Evolutionary conservation across 2,888 invertebrate species (phyloP), one percentile per base, ranked within the genome.

Genomic region (Campopleginae sp.): DNA sequence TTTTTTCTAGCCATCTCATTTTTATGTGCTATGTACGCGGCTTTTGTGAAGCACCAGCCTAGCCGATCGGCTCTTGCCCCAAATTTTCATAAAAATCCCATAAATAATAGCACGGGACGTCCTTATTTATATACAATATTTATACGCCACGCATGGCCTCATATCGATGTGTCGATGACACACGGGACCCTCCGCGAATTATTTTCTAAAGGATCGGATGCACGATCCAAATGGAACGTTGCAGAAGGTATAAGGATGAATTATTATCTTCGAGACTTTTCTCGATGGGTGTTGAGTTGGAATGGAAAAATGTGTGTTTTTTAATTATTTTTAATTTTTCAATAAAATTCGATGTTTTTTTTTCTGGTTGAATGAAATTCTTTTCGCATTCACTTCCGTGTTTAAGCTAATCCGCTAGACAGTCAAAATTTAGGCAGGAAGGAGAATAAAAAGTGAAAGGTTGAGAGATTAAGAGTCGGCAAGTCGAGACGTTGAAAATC

Each of bases 51-150:
- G 48, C 44, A 65, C 42, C 6, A 42, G n/a, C n/a, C 68, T 48
- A 19, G 19, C 23, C 46, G 63, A 63, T 46, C 31, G 33, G 51
- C 51, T 27, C 58, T 58, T 54, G 38, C 23, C 38, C 14, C 23
- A 19, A 58, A 92, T 92, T 92, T 92, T 92, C 92, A 92, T 92
- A 91, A 92, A 92, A 92, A 89, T 88, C 89, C 84, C 91, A 92
- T 92, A 92, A 92, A 92, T 92, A 91, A 90, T 81, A 75, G 63
- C 82, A 66, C 66, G 88, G 89, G 85, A 87, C 89, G 85, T 87
- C 87, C 90, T 92, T 92, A 92, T 92, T 92, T 92, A 91, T 91
- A 89, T 88, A 92, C 89, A 92, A 92, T 92, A 92, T 92, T 92
- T 92, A 92, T 92, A 92, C 88, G 90, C 89, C 88, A 90, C 89